Percentiles rank a stretch among this genome's conserved stretches.
These are phyloP conservation scores for Altica lythri DNA, from an alignment of 2,888 invertebrate genomes.

Conservation along the genomic window DNA sequence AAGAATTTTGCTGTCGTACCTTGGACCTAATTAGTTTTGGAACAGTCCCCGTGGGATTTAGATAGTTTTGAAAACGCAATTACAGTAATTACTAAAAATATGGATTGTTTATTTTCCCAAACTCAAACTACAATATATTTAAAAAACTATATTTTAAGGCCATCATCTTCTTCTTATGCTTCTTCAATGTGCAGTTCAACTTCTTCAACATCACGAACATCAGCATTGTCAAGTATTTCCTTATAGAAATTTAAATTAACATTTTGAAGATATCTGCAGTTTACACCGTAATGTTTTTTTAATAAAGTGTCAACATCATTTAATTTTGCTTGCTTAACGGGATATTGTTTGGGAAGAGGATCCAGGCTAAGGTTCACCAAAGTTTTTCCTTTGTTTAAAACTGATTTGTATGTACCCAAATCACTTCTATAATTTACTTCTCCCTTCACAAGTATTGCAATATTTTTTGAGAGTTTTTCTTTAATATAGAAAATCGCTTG, in stretches of 20 bases:
- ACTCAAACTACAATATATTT: too few species aligned
- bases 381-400: neutral
- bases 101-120: too few species aligned
- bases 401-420: neutral
- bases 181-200: too few species aligned
- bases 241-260: neutral
- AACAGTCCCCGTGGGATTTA: too few species aligned
- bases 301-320: neutral
- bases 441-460: neutral
- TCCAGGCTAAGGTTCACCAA: neutral
- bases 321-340: neutral
- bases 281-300: neutral
- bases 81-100: too few species aligned
- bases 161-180: too few species aligned
- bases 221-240: neutral
- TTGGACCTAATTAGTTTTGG: too few species aligned
- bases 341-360: neutral
- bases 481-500: neutral
- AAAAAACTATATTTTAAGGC: too few species aligned
- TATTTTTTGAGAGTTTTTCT: neutral
- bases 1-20: too few species aligned
- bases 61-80: too few species aligned
- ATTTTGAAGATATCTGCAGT: neutral
- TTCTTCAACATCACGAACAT: neutral
- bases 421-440: neutral